These are phyloP conservation scores for Paracyprichromis sp. DNA, from an alignment of 2,113 vertebrate species.

Conservation along the genomic window DNA sequence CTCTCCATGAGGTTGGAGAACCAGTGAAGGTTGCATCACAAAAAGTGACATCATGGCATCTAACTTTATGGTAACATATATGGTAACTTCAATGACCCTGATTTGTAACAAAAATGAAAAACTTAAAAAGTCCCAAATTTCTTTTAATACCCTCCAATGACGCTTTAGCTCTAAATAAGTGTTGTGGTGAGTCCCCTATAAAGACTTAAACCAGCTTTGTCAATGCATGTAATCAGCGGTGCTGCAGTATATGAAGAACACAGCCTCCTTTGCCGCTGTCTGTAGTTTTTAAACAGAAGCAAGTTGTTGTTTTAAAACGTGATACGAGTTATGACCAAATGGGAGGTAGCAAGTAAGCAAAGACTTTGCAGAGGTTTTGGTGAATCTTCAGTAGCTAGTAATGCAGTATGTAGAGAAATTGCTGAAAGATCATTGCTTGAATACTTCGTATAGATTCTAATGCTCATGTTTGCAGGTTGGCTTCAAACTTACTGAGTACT, in stretches of 20 bases:
- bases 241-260: not conserved
- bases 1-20: not conserved
- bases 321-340: not conserved
- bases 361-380: not conserved
- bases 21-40: not conserved
- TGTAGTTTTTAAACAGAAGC: not conserved
- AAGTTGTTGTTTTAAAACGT: not conserved
- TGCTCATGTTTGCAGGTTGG: not conserved
- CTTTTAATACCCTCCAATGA: not conserved
- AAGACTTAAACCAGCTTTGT: not conserved
- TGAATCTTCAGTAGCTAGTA: not conserved
- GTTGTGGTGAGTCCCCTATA: not conserved
- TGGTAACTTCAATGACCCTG: not conserved
- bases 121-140: not conserved
- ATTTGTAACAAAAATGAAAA: not conserved
- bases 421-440: not conserved
- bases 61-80: not conserved
- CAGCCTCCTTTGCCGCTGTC: not conserved
- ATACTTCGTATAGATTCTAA: not conserved
- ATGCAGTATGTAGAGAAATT: not conserved
- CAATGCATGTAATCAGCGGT: not conserved
- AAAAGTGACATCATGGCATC: not conserved
- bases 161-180: not conserved
- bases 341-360: not conserved
- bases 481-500: not conserved